Conservation (phyloP, 2,113 vertebrate genomes). For the Lota lota region DNA sequence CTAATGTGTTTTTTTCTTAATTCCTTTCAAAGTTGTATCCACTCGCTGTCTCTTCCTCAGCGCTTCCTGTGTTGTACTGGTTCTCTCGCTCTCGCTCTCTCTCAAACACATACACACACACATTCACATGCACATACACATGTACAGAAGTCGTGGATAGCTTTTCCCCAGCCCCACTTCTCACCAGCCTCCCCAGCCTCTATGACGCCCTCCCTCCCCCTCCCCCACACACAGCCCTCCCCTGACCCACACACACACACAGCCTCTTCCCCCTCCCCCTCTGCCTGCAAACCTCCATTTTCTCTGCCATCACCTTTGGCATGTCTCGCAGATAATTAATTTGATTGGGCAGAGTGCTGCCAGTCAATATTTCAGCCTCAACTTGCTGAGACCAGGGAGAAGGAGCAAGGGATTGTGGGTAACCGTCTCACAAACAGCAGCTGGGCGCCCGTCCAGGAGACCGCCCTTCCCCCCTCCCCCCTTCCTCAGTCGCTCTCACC, state of each 20-base stretch:
- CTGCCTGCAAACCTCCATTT: constrained; percentile 50
- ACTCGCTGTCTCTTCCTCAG: no score
- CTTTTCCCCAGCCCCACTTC: no score
- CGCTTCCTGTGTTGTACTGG: no score
- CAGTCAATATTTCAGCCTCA: constrained; percentile 70
- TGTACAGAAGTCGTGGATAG: no score
- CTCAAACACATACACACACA: no score
- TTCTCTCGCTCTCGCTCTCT: no score
- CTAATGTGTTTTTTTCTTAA: no score
- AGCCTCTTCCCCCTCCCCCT: constrained; percentile 1
- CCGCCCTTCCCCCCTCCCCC: constrained; percentile 9
- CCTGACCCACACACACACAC: no score
- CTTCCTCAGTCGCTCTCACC: neutral
- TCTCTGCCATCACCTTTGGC: constrained; percentile 64
- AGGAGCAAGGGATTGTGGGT: constrained; percentile 39
- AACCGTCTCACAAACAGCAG: constrained; percentile 54
- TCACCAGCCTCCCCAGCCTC: neutral
- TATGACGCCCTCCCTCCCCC: neutral
- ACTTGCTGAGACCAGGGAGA: constrained; percentile 50
- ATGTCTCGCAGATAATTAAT: constrained; percentile 69
- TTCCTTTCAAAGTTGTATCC: no score
- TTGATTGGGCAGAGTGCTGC: constrained; percentile 71
- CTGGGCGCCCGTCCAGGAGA: constrained; percentile 51
- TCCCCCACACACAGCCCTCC: no score
- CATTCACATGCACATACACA: no score